Conservation (phyloP, 2,113 vertebrate species). For the Corydoras sp. region DNA sequence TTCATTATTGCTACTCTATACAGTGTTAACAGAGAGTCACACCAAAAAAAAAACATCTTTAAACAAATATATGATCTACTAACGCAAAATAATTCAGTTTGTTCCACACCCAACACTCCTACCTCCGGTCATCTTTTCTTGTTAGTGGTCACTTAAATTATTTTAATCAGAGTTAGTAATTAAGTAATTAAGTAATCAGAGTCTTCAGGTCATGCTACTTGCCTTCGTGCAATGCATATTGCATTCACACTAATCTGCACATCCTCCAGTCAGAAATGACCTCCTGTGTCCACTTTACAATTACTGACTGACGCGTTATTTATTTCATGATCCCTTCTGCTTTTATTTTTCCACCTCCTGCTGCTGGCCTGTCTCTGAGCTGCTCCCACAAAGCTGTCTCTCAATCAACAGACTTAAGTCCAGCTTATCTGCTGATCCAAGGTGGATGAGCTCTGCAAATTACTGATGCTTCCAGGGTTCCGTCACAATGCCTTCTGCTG, state of each 20-base stretch:
- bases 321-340: neutral
- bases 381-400: neutral
- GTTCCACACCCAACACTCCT: too few relatives aligned
- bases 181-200: too few relatives aligned
- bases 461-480: constrained; percentile 11
- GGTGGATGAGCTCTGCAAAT: constrained; percentile 19
- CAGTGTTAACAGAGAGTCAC: too few relatives aligned
- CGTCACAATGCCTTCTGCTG: constrained; percentile 55
- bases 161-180: too few relatives aligned
- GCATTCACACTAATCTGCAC: neutral
- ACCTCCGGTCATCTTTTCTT: too few relatives aligned
- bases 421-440: constrained; percentile 11
- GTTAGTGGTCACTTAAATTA: too few relatives aligned
- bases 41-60: too few relatives aligned
- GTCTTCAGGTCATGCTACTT: too few relatives aligned
- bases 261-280: neutral
- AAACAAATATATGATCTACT: too few relatives aligned
- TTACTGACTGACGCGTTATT: neutral
- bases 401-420: constrained; percentile 15
- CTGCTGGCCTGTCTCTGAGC: neutral
- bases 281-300: neutral
- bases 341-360: neutral
- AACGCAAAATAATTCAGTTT: too few relatives aligned
- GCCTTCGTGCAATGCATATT: too few relatives aligned
- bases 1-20: too few relatives aligned